Percentiles rank a stretch among this genome's conserved stretches.
These are phyloP conservation scores for Calonectris borealis DNA, from an alignment of 2,113 vertebrate genomes.

Conservation along the genomic window DNA sequence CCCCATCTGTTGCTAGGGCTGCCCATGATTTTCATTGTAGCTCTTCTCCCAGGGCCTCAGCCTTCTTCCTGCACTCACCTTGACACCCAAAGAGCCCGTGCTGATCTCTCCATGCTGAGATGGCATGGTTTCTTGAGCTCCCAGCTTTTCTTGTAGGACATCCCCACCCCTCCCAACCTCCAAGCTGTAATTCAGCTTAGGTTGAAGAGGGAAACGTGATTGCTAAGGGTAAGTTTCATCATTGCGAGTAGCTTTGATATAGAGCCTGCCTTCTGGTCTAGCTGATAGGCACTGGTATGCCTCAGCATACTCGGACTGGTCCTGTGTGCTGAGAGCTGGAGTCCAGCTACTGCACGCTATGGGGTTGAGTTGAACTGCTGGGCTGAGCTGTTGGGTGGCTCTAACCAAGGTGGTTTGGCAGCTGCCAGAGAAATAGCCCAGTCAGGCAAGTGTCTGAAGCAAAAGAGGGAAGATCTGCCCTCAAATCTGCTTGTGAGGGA, in stretches of 20 bases:
- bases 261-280: not conserved
- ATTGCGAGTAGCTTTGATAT: not conserved
- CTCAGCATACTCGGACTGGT: not conserved
- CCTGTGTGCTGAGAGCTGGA: not conserved
- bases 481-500: not conserved
- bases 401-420: not conserved
- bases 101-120: not conserved
- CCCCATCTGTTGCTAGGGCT: not conserved
- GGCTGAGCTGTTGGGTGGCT: not conserved
- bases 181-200: not conserved
- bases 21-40: not conserved
- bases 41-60: not conserved
- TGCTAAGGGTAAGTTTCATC: constrained; percentile 29
- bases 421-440: not conserved
- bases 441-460: not conserved
- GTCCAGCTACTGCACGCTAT: not conserved
- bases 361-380: not conserved
- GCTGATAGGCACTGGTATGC: not conserved
- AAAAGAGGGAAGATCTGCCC: not conserved
- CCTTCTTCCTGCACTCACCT: not conserved
- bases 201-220: not conserved
- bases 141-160: not conserved
- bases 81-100: not conserved
- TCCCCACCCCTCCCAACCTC: not conserved
- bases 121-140: not conserved